Conservation (phyloP, 2,888 invertebrate genomes). For the Nomada goodeniana region DNA sequence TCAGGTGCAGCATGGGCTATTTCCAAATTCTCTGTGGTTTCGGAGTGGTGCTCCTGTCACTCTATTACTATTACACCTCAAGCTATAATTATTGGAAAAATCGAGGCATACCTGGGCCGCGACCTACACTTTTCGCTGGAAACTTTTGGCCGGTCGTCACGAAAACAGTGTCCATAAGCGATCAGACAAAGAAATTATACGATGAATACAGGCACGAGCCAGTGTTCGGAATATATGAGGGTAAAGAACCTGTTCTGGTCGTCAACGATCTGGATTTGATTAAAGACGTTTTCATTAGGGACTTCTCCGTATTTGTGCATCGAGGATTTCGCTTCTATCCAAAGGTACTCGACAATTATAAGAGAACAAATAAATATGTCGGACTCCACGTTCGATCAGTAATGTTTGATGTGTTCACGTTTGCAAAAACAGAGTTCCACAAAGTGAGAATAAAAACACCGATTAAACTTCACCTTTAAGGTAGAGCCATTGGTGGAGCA, state of each 20-base stretch:
- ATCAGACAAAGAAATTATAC: slow-evolving; percentile 57
- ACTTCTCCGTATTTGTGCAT: slow-evolving; percentile 13
- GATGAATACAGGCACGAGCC: slow-evolving; percentile 63
- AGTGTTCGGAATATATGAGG: slow-evolving; percentile 78
- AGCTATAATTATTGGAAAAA: slow-evolving; percentile 83
- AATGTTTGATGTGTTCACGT: too few relatives aligned
- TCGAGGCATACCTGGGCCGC: slow-evolving; percentile 80
- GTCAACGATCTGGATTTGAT: slow-evolving; percentile 23
- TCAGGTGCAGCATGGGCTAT: slow-evolving; percentile 6
- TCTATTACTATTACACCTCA: slow-evolving; percentile 75
- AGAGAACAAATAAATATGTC: too few relatives aligned
- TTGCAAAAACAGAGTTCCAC: too few relatives aligned
- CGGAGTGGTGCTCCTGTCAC: slow-evolving; percentile 67
- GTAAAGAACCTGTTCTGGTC: background rate
- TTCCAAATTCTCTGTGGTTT: slow-evolving; percentile 82
- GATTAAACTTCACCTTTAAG: slow-evolving; percentile 4
- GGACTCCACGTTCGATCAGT: too few relatives aligned
- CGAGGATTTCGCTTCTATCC: slow-evolving; percentile 9
- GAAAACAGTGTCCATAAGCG: slow-evolving; percentile 18
- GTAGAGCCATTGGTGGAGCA: slow-evolving; percentile 84
- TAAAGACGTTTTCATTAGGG: slow-evolving; percentile 35
- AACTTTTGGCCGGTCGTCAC: slow-evolving; percentile 75
- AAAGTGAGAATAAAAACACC: too few relatives aligned
- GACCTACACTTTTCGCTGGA: slow-evolving; percentile 80
- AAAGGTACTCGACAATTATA: background rate